A percentile compares a stretch with the other conserved stretches of the same genome.
Conservation (phyloP, 2,797 vertebrate species). For the Yasuhikotakia modesta region DNA sequence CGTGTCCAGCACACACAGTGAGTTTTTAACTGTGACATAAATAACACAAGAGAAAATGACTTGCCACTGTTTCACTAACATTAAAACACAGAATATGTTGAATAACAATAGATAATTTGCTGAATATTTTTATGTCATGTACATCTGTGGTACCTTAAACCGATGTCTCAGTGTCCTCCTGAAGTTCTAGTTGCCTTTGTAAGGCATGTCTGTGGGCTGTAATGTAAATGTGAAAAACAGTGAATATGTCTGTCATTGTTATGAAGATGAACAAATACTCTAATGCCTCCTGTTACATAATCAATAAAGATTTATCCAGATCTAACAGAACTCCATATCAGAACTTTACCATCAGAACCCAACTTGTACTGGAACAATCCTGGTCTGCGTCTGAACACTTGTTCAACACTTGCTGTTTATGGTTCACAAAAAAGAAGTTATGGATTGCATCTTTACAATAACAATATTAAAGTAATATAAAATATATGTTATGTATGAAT, state of each 20-base stretch:
- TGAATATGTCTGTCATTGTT: conserved; percentile 62
- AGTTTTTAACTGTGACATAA: conserved; percentile 63
- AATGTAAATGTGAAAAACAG: conserved; percentile 55
- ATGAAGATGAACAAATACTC: conserved; percentile 63
- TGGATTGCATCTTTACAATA: too few species aligned
- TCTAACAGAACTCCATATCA: not conserved
- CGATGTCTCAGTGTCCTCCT: conserved; percentile 60
- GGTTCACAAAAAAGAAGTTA: too few species aligned
- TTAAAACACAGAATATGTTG: conserved; percentile 49
- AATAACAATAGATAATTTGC: conserved; percentile 47
- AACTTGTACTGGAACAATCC: not conserved
- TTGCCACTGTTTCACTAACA: conserved; percentile 47
- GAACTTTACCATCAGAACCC: not conserved
- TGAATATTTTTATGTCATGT: conserved; percentile 47
- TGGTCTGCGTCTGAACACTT: too few species aligned
- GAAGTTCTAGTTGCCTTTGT: conserved; percentile 67
- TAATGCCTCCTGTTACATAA: conserved; percentile 60
- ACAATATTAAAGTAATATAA: too few species aligned
- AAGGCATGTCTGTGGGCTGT: conserved; percentile 63
- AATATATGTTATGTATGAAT: too few species aligned
- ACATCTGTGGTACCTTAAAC: conserved; percentile 53
- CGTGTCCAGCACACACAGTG: conserved; percentile 43
- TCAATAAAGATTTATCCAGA: conserved; percentile 63
- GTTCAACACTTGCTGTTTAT: too few species aligned
- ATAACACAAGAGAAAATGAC: conserved; percentile 52